Conservation (phyloP, 2,113 vertebrate genomes). For the Neotragus pygmaeus region DNA sequence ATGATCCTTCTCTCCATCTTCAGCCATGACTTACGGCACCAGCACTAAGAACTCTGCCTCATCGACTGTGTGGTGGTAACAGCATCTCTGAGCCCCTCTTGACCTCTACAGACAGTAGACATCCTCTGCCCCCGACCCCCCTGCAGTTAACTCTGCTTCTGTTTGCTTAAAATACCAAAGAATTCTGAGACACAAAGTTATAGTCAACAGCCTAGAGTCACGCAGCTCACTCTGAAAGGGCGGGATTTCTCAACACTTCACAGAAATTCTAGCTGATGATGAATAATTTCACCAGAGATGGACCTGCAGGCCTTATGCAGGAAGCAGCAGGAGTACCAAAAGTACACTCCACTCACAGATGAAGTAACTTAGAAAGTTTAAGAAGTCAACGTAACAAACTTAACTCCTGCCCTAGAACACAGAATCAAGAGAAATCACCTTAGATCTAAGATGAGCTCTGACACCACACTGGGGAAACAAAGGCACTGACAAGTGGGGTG, state of each 20-base stretch:
- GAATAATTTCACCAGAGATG: not conserved
- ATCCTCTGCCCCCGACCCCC: not conserved
- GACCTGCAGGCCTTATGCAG: not conserved
- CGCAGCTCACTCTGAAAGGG: not conserved
- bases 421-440: not conserved
- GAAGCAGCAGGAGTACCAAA: not conserved
- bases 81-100: not conserved
- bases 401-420: not conserved
- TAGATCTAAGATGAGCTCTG: not conserved
- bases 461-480: not conserved
- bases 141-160: not conserved
- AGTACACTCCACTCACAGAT: not conserved
- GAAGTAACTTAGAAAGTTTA: not conserved
- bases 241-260: not conserved
- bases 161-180: not conserved
- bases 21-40: not conserved
- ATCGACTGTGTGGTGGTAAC: not conserved
- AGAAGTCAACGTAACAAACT: not conserved
- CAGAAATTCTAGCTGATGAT: not conserved
- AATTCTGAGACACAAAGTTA: not conserved
- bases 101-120: not conserved
- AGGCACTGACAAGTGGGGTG: not conserved
- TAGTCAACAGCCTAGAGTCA: not conserved
- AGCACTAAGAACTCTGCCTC: not conserved
- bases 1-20: not conserved